Evolutionary conservation across 64 coral and sea anemone genomes (phyloP).

Genomic region (Acropora tenuis): DNA sequence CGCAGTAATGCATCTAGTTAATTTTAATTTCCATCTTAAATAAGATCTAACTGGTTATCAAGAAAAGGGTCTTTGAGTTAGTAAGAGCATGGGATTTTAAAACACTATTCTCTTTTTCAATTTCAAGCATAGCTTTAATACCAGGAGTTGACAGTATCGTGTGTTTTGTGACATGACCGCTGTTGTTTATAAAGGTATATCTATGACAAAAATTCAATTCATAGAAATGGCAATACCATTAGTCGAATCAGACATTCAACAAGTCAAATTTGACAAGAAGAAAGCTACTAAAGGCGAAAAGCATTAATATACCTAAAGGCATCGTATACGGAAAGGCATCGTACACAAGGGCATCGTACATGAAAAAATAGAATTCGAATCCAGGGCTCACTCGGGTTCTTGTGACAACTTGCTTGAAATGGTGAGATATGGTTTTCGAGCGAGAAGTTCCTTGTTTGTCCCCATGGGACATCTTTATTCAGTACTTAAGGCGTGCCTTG

Average conservation of each 20-base stretch:
- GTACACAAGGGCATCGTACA: neutral
- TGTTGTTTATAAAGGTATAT: slow-evolving; percentile 6
- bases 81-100: too few species aligned
- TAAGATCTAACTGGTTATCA: too few species aligned
- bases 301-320: neutral
- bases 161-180: too few species aligned
- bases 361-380: neutral
- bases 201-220: slow-evolving; percentile 10
- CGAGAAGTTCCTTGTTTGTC: neutral
- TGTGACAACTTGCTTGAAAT: neutral
- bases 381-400: slow-evolving; percentile 13
- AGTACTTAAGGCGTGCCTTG: neutral
- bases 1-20: too few species aligned
- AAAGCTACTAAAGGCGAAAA: slow-evolving; percentile 4
- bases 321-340: neutral
- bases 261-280: slow-evolving; percentile 9
- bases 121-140: too few species aligned
- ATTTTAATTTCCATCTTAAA: too few species aligned
- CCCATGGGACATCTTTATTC: neutral
- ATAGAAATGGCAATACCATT: neutral
- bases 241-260: neutral
- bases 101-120: too few species aligned
- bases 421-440: slow-evolving; percentile 11
- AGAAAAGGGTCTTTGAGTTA: too few species aligned
- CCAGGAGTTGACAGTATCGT: too few species aligned